Base-by-base conservation (phyloP, 1,140 invertebrate species). In the Ericerus pela region DNA sequence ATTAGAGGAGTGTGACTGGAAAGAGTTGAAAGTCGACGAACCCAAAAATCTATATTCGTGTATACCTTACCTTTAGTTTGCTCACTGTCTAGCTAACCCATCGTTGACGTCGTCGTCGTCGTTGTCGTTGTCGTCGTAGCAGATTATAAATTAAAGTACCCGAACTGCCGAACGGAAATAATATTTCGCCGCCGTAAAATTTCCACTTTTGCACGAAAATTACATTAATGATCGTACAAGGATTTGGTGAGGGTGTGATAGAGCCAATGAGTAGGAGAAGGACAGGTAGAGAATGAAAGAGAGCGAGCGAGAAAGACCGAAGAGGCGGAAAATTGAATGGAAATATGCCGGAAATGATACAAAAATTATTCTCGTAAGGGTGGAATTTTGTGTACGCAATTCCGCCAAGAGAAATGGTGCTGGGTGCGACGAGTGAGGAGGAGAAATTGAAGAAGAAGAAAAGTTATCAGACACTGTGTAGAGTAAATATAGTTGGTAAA, bases 121-220 rank as follows among this genome's bases (percentile, higher is more conserved):
- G n/a, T n/a, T n/a, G n/a, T n/a, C n/a, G n/a, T n/a, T n/a, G n/a
- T n/a, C n/a, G n/a, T n/a, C n/a, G n/a, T n/a, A n/a, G 58, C 56
- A 54, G 60, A 54, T 53, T 59, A 62, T 53, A 56, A 52, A 61
- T 58, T 62, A 63, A 65, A 59, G 59, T 62, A 65, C 63, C 53
- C 30, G 61, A 31, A 58, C 54, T 63, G 66, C 62, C 66, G 31
- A 26, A 26, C 30, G 41, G 41, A 56, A 56, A 56, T 53, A 47
- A 36, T 37, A 41, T 56, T 47, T 54, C 53, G 27, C 16, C 20
- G 37, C 33, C 18, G 26, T 18, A 37, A 38, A 37, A 29, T 33
- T 18, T 54, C 37, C 37, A 37, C 30, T 54, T 37, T 18, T 54
- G 53, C n/a, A n/a, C n/a, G n/a, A n/a, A 54, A 54, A 38, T 54